Percentiles rank a stretch among this genome's conserved stretches.
Conservation (phyloP, 2,113 vertebrate species). For the Perca flavescens region DNA sequence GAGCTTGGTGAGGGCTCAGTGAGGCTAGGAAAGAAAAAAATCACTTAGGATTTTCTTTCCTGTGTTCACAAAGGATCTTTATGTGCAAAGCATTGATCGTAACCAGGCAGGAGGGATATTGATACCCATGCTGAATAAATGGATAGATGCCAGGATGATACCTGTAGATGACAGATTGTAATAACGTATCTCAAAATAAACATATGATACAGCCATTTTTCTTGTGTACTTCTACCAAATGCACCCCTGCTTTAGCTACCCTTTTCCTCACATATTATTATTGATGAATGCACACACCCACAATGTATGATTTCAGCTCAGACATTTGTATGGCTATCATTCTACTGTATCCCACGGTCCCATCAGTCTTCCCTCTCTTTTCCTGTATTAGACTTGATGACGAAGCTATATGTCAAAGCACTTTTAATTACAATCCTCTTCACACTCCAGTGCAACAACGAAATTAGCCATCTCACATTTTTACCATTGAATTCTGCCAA, state of each 20-base stretch:
- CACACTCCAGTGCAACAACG: constrained; percentile 70
- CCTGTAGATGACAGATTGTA: neutral
- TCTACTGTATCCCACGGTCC: constrained; percentile 11
- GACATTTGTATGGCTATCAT: constrained; percentile 34
- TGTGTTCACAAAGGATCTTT: constrained; percentile 39
- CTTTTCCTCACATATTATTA: constrained; percentile 15
- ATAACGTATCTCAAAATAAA: constrained; percentile 10
- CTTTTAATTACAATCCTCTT: constrained; percentile 69
- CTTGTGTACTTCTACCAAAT: neutral
- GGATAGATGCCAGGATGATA: neutral
- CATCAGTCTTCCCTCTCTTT: constrained; percentile 25
- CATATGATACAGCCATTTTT: neutral
- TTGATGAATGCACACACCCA: constrained; percentile 35
- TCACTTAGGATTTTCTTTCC: constrained; percentile 11
- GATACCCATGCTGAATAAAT: neutral
- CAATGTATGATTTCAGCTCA: constrained; percentile 21
- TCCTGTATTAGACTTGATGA: constrained; percentile 59
- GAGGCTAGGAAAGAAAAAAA: neutral
- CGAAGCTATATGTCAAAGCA: constrained; percentile 45
- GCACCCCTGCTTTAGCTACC: neutral
- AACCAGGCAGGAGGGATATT: constrained; percentile 19
- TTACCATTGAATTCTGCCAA: constrained; percentile 70
- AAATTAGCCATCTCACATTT: constrained; percentile 66
- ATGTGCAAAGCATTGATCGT: constrained; percentile 25
- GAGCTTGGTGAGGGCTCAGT: constrained; percentile 12